Conservation (phyloP, 2,888 invertebrate genomes). For the Sceliomorpha sp. region DNA sequence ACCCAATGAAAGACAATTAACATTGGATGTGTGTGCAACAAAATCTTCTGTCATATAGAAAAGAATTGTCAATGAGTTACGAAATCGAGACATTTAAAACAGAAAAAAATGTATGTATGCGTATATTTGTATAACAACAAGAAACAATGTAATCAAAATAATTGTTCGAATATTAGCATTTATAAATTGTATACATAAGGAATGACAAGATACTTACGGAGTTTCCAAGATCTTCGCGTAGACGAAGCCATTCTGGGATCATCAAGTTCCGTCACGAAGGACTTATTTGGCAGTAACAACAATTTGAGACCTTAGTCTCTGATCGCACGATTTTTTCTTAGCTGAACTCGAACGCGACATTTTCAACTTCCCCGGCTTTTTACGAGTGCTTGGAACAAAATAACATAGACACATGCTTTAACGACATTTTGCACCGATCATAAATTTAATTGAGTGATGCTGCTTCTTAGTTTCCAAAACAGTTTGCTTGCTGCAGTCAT, state of each 20-base stretch:
- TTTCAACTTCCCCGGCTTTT: constrained; percentile 23
- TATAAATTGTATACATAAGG: no score
- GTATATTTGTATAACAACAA: constrained; percentile 7
- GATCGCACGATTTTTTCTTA: constrained; percentile 67
- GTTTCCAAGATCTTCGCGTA: constrained; percentile 89
- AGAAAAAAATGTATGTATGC: no score
- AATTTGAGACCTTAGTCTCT: constrained; percentile 65
- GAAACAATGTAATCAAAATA: neutral
- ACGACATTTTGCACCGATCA: neutral
- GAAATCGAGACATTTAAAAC: no score
- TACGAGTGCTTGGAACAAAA: constrained; percentile 1
- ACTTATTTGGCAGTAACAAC: constrained; percentile 78
- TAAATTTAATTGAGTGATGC: neutral
- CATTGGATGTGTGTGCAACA: constrained; percentile 91
- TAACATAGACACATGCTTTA: constrained; percentile 15
- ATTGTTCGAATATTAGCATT: neutral
- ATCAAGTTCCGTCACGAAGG: constrained; percentile 65
- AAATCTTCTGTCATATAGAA: constrained; percentile 86
- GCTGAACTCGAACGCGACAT: constrained; percentile 67
- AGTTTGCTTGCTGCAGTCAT: constrained; percentile 1
- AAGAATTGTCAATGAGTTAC: constrained; percentile 15
- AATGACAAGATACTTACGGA: constrained; percentile 84
- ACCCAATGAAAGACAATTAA: constrained; percentile 93
- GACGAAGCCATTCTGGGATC: constrained; percentile 79
- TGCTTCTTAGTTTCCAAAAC: constrained; percentile 1